Base-by-base conservation (phyloP, 2,113 vertebrate species). In the Hyaena hyaena region DNA sequence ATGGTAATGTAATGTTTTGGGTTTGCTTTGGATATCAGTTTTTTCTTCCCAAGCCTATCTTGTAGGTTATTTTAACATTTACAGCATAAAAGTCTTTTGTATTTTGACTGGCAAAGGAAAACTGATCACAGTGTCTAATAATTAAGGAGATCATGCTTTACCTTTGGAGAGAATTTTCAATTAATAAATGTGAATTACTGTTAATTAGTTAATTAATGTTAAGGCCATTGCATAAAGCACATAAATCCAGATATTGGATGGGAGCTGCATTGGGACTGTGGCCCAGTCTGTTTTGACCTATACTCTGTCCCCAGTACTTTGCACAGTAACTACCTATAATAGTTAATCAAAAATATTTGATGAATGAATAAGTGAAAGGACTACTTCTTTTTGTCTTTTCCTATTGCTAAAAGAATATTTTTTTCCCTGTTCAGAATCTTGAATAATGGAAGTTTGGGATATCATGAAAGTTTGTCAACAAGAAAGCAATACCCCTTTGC, bases 121-220 rank as follows among this genome's bases (percentile, higher is more conserved):
- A 68, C 35, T 79, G 68, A 80, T 45, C 68, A 66, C 14, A 39
- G 21, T 79, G 53, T 88, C 68, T 93, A 80, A 95, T 61, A 95
- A 86, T 85, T 85, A 84, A 81, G 50, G 50, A 90, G 24, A 73
- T 55, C 65, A 21, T 63, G 63, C 55, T 93, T 85, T 93, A 92
- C 55, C 74, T 76, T 45, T 83, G 61, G 74, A 96, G 55, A 95
- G 89, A 85, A 92, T 14, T 61, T 63, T 79, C 58, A 81, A 17
- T 33, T 82, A 97, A 86, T 77, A 79, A 85, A 65, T 84, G 24
- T 73, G 65, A 96, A 89, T 92, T 87, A 45, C 50, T 90, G 15
- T 86, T 48, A 97, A 95, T 95, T 92, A 35, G 45, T 82, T 91
- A 96, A 90, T 94, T 95, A 61, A 45, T 39, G 23, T 71, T 87